A percentile compares a stretch with the other conserved stretches of the same genome.
These are phyloP conservation scores for Elanoides forficatus DNA, from an alignment of 2,113 vertebrate species.

Conservation along the genomic window DNA sequence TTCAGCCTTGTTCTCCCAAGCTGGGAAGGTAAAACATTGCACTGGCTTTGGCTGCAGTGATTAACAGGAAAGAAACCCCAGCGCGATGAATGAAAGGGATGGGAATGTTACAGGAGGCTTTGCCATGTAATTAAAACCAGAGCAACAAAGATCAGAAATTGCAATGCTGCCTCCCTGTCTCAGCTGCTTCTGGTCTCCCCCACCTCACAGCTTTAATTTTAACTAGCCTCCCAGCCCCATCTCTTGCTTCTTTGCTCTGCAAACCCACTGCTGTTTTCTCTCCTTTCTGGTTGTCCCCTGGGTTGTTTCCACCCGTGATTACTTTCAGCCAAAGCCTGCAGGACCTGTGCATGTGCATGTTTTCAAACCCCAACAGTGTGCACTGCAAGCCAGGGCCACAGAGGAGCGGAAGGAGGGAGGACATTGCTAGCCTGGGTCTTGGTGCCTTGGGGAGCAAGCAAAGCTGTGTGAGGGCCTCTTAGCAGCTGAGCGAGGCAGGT, in stretches of 20 bases:
- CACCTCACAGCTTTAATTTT: not conserved
- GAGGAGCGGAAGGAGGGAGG: not conserved
- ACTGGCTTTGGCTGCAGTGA: accelerated
- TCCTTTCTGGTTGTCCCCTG: not conserved
- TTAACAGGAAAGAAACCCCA: not conserved
- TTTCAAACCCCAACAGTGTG: not conserved
- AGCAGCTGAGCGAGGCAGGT: not conserved
- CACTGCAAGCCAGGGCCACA: not conserved
- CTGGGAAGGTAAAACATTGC: not conserved
- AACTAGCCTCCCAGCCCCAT: not conserved
- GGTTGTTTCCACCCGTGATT: not conserved
- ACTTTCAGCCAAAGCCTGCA: not conserved
- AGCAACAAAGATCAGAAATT: not conserved
- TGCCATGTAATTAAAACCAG: slow-evolving; percentile 15
- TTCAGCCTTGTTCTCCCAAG: not conserved
- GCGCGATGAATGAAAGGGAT: not conserved
- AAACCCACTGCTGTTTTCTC: not conserved
- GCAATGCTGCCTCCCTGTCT: not conserved
- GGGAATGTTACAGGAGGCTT: not conserved
- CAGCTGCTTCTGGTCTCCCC: not conserved
- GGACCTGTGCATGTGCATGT: accelerated
- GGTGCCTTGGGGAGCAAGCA: not conserved
- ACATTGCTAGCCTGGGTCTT: not conserved
- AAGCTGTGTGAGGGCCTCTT: not conserved
- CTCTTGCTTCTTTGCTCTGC: not conserved